These are phyloP conservation scores for Rynchops niger DNA, from an alignment of 2,113 vertebrate genomes.

Conservation along the genomic window DNA sequence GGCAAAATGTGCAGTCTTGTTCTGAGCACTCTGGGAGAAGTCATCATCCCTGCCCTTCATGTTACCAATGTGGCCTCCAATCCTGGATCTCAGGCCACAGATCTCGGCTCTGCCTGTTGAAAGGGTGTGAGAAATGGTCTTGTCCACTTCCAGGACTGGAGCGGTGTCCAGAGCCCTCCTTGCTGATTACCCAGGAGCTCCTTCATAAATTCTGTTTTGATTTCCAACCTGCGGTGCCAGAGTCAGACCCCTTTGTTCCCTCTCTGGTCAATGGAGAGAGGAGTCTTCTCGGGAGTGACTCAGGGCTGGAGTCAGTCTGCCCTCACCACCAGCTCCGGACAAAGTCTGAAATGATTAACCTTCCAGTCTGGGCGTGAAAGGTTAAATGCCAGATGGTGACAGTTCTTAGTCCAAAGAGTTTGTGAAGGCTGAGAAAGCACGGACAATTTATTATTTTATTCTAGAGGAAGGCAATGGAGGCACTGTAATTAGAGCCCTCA, in stretches of 20 bases:
- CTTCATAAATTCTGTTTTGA: neutral
- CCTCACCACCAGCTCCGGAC: neutral
- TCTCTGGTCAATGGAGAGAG: neutral
- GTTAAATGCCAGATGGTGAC: neutral
- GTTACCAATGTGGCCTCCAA: neutral
- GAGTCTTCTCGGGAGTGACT: neutral
- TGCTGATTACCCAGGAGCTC: neutral
- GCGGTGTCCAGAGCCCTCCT: neutral
- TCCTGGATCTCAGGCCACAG: neutral
- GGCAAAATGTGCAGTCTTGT: neutral
- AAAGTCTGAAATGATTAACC: neutral
- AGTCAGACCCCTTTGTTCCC: neutral
- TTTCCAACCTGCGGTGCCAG: neutral
- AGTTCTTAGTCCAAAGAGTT: neutral
- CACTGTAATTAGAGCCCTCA: neutral
- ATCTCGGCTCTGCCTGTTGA: neutral
- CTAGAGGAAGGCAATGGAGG: neutral
- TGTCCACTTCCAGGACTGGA: neutral
- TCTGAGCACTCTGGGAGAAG: neutral
- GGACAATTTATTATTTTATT: neutral
- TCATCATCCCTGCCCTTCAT: neutral
- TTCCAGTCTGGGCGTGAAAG: neutral
- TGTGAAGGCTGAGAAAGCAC: neutral
- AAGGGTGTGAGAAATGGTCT: neutral
- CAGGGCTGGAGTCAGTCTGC: neutral